A percentile compares a stretch with the other conserved stretches of the same genome.
Conservation (phyloP, 2,888 invertebrate genomes). For the Dione juno region DNA sequence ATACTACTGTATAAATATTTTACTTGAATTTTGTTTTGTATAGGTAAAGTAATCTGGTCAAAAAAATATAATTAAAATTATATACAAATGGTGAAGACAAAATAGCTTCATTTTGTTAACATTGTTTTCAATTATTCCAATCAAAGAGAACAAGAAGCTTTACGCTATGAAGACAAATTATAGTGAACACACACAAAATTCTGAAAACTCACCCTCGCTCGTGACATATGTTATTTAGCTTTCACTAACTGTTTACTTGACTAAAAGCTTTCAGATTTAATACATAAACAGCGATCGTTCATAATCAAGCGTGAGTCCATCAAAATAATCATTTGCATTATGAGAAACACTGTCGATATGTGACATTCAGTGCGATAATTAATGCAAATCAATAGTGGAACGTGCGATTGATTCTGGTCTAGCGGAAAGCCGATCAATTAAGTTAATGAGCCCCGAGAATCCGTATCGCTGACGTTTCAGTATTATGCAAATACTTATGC, state of each 20-base stretch:
- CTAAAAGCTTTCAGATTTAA: conserved; percentile 50
- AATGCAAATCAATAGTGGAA: conserved; percentile 80
- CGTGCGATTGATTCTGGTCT: conserved; percentile 76
- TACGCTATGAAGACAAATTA: background rate
- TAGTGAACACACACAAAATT: conserved; percentile 3
- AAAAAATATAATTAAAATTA: background rate
- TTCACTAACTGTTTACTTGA: conserved; percentile 44
- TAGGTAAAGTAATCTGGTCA: background rate
- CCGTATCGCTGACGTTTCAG: conserved; percentile 77
- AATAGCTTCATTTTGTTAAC: background rate
- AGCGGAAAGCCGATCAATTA: conserved; percentile 81
- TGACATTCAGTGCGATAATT: conserved; percentile 77
- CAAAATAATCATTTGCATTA: conserved; percentile 73
- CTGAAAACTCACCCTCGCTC: conserved; percentile 21
- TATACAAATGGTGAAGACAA: background rate
- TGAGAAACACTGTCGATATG: conserved; percentile 64
- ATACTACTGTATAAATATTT: conserved; percentile 5
- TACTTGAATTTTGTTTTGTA: conserved; percentile 6
- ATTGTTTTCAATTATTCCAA: background rate
- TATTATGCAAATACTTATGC: conserved; percentile 75
- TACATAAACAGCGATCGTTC: conserved; percentile 49
- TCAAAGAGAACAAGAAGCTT: background rate
- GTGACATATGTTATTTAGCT: conserved; percentile 43
- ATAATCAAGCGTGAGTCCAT: conserved; percentile 63
- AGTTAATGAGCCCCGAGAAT: conserved; percentile 78